Evolutionary conservation across 64 coral and sea anemone genomes (phyloP).

Genomic region (Montipora foliosa): DNA sequence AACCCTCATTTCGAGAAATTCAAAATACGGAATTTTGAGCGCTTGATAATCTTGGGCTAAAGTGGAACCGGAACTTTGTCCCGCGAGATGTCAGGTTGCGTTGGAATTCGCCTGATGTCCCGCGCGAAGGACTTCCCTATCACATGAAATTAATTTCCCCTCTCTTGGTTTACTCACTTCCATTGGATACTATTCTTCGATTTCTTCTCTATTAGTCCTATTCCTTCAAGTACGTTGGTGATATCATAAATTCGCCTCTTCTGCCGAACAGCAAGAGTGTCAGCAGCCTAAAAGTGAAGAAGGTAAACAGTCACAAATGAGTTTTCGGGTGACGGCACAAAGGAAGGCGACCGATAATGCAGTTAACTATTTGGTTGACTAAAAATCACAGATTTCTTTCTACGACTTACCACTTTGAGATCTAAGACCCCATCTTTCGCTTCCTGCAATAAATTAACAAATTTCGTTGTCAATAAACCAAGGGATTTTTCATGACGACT

Average conservation of each 20-base stretch:
- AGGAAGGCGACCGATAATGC: constrained; percentile 46
- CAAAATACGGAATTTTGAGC: neutral
- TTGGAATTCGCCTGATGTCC: constrained; percentile 68
- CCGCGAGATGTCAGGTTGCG: constrained; percentile 69
- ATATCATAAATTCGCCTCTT: constrained; percentile 98
- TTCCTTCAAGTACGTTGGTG: constrained; percentile 99
- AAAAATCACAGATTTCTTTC: constrained; percentile 6
- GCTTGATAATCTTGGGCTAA: neutral
- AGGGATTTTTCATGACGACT: constrained; percentile 99
- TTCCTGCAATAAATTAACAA: constrained; percentile 97
- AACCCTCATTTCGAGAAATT: neutral
- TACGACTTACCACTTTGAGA: constrained; percentile 93
- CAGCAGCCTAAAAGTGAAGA: constrained; percentile 81
- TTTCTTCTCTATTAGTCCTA: constrained; percentile 99
- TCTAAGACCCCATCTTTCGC: constrained; percentile 99
- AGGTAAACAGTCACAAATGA: constrained; percentile 80
- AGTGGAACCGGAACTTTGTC: neutral
- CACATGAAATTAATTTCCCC: constrained; percentile 37
- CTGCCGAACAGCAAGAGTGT: constrained; percentile 96
- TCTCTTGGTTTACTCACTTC: constrained; percentile 86
- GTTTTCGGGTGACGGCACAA: constrained; percentile 36
- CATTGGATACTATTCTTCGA: constrained; percentile 99
- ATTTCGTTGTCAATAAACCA: constrained; percentile 98
- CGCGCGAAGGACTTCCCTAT: constrained; percentile 34
- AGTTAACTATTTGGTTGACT: neutral